Evolutionary conservation across 37 sponge, comb jelly and placozoan species (phyloP).

Genomic region (Halichondria panicea): DNA sequence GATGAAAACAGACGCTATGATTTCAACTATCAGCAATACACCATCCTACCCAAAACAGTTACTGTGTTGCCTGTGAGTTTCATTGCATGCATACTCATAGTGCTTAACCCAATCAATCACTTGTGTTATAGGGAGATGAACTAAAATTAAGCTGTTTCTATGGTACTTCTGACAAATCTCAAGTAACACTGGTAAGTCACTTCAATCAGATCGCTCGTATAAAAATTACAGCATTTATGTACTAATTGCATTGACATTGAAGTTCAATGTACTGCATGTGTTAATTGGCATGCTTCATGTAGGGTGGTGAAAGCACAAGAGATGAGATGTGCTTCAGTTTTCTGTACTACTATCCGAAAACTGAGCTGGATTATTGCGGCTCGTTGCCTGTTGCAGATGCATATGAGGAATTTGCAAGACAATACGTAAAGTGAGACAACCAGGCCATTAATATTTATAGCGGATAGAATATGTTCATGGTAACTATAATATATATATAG

Average conservation of each 20-base stretch:
- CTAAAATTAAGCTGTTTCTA: conserved; percentile 2
- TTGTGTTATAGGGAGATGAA: neutral
- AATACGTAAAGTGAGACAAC: too few species aligned
- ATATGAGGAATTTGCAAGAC: too few species aligned
- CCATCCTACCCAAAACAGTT: neutral
- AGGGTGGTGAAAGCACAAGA: conserved; percentile 47
- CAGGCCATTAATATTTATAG: too few species aligned
- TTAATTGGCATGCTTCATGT: too few species aligned
- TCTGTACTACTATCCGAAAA: conserved; percentile 27
- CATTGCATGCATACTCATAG: neutral
- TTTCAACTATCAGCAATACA: conserved; percentile 51
- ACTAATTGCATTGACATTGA: neutral
- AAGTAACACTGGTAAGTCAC: conserved; percentile 14
- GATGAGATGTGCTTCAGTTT: conserved; percentile 47
- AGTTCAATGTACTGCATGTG: neutral
- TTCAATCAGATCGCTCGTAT: neutral
- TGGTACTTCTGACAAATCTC: neutral
- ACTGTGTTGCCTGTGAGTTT: conserved; percentile 23
- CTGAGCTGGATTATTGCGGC: neutral
- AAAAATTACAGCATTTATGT: neutral
- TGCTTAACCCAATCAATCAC: neutral
- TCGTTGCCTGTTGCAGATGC: too few species aligned
- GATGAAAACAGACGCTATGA: conserved; percentile 54
- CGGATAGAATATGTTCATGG: too few species aligned
- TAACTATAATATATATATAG: too few species aligned